Conservation (phyloP, 2,888 invertebrate species). For the Netelia inedita region DNA sequence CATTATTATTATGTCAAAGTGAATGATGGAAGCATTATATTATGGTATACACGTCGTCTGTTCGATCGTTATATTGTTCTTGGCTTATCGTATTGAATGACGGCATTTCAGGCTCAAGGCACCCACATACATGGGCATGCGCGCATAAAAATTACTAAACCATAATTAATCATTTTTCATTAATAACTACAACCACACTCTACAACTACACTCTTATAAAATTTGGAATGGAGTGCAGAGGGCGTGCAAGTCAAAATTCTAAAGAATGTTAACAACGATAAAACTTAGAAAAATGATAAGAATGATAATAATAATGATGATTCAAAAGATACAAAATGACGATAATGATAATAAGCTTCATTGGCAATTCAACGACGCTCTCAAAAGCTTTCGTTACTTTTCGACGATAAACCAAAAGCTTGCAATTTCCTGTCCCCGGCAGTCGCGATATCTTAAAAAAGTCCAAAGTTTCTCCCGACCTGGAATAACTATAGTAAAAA, state of each 20-base stretch:
- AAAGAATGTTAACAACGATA: neutral
- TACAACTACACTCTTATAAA: neutral
- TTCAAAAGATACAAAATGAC: neutral
- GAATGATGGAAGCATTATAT: neutral
- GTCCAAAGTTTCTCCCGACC: neutral
- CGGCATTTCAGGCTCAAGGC: slow-evolving; percentile 29
- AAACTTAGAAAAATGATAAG: neutral
- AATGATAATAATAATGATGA: slow-evolving; percentile 1
- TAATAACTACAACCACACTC: slow-evolving; percentile 32
- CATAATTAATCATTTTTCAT: slow-evolving; percentile 24
- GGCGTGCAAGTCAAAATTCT: neutral
- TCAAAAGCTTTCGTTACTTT: neutral
- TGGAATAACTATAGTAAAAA: neutral
- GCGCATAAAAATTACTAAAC: neutral
- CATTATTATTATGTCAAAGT: neutral
- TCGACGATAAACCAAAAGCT: slow-evolving; percentile 1
- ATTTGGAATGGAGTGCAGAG: slow-evolving; percentile 12
- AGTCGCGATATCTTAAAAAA: slow-evolving; percentile 1
- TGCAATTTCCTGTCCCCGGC: neutral
- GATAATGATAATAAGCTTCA: neutral
- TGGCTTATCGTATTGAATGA: slow-evolving; percentile 4
- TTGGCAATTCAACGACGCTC: no score
- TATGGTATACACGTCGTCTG: neutral
- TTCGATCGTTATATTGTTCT: neutral
- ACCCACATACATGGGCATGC: neutral